Conservation (phyloP, 2,797 vertebrate genomes). For the Brachymystax lenok region DNA sequence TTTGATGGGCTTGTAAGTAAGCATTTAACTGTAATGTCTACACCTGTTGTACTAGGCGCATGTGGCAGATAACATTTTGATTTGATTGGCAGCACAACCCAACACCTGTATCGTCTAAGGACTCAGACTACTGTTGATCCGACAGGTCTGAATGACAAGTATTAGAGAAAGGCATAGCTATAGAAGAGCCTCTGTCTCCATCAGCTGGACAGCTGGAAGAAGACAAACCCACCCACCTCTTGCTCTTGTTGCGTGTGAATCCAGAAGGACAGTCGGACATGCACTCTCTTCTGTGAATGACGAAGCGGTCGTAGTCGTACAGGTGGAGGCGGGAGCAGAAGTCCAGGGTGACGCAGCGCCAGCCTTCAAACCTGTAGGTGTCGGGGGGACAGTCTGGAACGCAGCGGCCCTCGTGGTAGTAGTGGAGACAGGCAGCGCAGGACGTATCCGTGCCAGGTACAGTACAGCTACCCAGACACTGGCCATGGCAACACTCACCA, state of each 20-base stretch:
- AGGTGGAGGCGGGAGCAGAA: slow-evolving; percentile 84
- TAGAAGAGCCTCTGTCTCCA: too few relatives aligned
- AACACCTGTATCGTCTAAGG: too few relatives aligned
- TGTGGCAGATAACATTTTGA: too few relatives aligned
- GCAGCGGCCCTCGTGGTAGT: slow-evolving; percentile 86
- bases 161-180: too few relatives aligned
- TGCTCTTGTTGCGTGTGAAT: slow-evolving; percentile 83
- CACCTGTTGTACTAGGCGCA: too few relatives aligned
- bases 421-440: slow-evolving; percentile 92
- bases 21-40: too few relatives aligned
- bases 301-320: slow-evolving; percentile 80
- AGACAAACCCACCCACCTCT: slow-evolving; percentile 77
- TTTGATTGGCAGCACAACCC: too few relatives aligned
- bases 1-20: too few relatives aligned
- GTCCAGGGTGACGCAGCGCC: slow-evolving; percentile 92
- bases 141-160: too few relatives aligned
- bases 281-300: slow-evolving; percentile 92
- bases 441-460: slow-evolving; percentile 78
- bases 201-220: too few relatives aligned
- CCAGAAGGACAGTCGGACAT: slow-evolving; percentile 91
- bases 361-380: slow-evolving; percentile 94
- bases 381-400: slow-evolving; percentile 85
- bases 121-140: too few relatives aligned
- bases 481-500: slow-evolving; percentile 90
- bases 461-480: slow-evolving; percentile 94